Percentiles rank a stretch among this genome's conserved stretches.
Evolutionary conservation across 2,113 vertebrate genomes (phyloP).

Genomic region (Phalacrocorax aristotelis): DNA sequence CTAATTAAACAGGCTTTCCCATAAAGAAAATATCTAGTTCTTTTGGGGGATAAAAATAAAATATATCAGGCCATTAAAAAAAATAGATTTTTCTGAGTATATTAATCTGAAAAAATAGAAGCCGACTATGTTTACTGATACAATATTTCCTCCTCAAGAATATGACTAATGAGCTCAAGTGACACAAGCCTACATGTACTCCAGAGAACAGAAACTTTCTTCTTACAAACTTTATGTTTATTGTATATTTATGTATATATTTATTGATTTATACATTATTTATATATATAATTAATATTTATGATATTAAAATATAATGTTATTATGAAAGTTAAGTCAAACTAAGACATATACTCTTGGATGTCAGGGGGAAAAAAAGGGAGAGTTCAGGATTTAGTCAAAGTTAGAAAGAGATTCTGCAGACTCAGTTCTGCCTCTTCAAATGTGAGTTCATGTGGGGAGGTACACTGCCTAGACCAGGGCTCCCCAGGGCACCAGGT

Average conservation of each 20-base stretch:
- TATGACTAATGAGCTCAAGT: background rate
- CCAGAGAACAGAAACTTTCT: background rate
- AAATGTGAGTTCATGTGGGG: background rate
- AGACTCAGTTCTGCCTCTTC: background rate
- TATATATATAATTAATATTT: too few species aligned
- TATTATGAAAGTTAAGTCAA: background rate
- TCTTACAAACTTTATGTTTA: background rate
- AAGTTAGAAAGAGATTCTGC: background rate
- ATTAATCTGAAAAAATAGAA: background rate
- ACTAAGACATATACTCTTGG: background rate
- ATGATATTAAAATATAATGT: too few species aligned
- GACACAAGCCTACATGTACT: background rate
- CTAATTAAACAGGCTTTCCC: background rate
- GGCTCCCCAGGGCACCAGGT: background rate
- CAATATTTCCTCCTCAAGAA: background rate
- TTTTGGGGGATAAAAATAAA: background rate
- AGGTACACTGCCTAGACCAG: background rate
- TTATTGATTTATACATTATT: too few species aligned
- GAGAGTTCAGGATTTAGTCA: background rate
- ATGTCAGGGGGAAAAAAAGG: background rate
- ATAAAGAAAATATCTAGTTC: background rate
- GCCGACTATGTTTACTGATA: background rate
- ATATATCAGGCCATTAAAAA: background rate
- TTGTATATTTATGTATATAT: too few species aligned
- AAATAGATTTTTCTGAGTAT: background rate